Evolutionary conservation across 2,797 vertebrate genomes (phyloP).

Genomic region (Percopsis omiscomaycus): DNA sequence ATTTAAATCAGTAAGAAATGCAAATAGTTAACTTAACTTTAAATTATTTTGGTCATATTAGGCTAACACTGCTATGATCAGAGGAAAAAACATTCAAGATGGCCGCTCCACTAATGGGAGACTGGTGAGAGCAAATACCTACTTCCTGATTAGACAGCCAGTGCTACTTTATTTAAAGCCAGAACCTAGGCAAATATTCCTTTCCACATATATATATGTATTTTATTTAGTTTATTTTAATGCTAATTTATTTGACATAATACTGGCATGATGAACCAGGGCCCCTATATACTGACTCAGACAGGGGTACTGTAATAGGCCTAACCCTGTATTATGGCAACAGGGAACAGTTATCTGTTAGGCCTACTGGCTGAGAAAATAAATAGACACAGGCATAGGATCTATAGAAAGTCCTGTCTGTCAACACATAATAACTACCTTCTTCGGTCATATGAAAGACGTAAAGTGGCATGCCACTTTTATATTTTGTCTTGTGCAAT

Average conservation of each 20-base stretch:
- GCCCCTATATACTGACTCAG: neutral
- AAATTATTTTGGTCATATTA: conserved; percentile 2
- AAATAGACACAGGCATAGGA: neutral
- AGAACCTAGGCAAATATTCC: neutral
- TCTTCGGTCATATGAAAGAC: conserved; percentile 7
- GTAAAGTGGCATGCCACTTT: neutral
- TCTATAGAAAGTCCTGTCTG: neutral
- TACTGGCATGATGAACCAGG: conserved; percentile 5
- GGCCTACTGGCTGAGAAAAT: conserved; percentile 36
- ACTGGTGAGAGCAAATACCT: conserved; percentile 48
- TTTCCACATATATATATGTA: neutral
- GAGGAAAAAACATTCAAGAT: conserved; percentile 73
- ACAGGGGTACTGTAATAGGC: conserved; percentile 1
- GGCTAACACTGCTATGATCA: conserved; percentile 44
- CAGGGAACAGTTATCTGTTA: conserved; percentile 1
- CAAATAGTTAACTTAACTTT: neutral
- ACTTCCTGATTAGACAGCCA: conserved; percentile 68
- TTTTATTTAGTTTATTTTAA: neutral
- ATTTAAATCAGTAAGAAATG: neutral
- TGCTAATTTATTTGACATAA: neutral
- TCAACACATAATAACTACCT: neutral
- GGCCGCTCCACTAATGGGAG: conserved; percentile 60
- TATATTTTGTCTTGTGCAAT: neutral
- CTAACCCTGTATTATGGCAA: no score
- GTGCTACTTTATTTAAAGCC: conserved; percentile 26